phyloP scores from a whole-genome alignment of 2,113 vertebrate genomes.

The Progne subis region DNA sequence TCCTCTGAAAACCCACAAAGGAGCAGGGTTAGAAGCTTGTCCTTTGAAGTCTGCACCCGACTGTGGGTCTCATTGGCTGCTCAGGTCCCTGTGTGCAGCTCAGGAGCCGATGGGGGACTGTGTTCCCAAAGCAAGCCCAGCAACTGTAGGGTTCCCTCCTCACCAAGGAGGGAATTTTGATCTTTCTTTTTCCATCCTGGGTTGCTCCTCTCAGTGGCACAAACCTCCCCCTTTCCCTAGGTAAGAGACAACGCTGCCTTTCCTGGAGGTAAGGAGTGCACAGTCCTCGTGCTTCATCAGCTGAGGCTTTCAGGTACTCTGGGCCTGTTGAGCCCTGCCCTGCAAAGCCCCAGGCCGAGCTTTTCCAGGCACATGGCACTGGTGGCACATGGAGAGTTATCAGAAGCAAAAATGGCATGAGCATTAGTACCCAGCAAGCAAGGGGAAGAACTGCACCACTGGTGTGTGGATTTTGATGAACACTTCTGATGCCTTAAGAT shows the following conservation, averaged over 20 bases:
- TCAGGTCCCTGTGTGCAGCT: not conserved
- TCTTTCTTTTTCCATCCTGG: not conserved
- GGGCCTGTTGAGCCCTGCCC: constrained; percentile 12
- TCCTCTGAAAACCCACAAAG: not conserved
- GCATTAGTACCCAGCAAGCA: not conserved
- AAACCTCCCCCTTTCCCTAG: not conserved
- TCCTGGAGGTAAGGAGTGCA: not conserved
- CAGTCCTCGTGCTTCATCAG: constrained; percentile 13
- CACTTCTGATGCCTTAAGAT: no score
- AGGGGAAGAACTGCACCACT: not conserved
- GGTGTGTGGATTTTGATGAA: not conserved
- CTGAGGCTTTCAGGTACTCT: not conserved
- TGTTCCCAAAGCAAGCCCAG: not conserved
- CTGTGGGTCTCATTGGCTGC: rapidly evolving
- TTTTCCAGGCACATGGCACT: not conserved
- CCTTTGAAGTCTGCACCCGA: not conserved
- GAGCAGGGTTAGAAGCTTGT: not conserved
- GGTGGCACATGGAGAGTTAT: not conserved
- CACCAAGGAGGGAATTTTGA: not conserved
- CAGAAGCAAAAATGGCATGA: not conserved
- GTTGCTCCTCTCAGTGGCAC: not conserved
- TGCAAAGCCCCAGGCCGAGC: not conserved
- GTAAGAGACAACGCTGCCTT: not conserved
- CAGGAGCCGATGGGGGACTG: rapidly evolving
- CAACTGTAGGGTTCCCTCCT: not conserved